Conservation (phyloP, 2,797 vertebrate species). For the Malurus splendens region DNA sequence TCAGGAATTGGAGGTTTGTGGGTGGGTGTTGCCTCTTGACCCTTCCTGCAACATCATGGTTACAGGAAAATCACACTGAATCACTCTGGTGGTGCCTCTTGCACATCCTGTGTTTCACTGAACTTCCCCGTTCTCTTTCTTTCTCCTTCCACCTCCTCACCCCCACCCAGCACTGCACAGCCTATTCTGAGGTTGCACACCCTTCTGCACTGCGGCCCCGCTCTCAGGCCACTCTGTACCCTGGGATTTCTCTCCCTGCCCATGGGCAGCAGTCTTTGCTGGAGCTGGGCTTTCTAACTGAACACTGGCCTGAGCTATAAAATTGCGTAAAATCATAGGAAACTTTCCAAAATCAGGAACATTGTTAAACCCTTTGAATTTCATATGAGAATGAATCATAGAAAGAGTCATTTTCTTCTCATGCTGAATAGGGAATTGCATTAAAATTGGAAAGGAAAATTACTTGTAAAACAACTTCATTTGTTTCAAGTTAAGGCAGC, state of each 20-base stretch:
- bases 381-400: slow-evolving; percentile 14
- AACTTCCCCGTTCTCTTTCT: not conserved
- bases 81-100: not conserved
- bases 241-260: not conserved
- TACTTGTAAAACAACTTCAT: not conserved
- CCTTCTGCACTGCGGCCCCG: rapidly evolving
- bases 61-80: not conserved
- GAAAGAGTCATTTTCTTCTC: not conserved
- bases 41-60: not conserved
- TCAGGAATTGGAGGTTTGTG: not conserved
- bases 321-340: not conserved
- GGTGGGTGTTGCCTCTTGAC: not conserved
- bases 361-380: not conserved
- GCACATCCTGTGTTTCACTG: not conserved
- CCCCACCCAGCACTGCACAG: not conserved
- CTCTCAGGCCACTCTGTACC: not conserved
- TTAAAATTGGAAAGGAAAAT: not conserved
- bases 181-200: not conserved
- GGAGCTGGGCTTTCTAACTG: not conserved
- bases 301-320: not conserved
- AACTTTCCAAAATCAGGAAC: not conserved
- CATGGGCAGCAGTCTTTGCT: not conserved
- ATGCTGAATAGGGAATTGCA: not conserved
- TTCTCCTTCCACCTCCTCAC: not conserved
- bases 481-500: not conserved